Conservation (phyloP, 2,888 invertebrate genomes). For the Tortrix viridana region DNA sequence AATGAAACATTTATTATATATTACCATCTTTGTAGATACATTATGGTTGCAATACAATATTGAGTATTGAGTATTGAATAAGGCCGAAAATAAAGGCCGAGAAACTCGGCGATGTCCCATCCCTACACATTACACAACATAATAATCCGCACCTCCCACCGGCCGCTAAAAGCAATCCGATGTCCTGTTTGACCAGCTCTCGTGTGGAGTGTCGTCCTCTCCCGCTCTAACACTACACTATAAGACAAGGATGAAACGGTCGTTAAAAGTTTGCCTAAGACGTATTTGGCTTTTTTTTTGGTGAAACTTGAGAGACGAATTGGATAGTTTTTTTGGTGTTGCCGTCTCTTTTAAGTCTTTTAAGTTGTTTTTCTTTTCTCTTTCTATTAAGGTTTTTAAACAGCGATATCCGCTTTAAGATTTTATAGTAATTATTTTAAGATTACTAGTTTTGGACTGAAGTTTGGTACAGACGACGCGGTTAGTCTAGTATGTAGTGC, state of each 20-base stretch:
- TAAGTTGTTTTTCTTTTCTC: background rate
- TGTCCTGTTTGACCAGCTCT: conserved; percentile 61
- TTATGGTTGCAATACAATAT: too few species aligned
- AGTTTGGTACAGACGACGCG: too few species aligned
- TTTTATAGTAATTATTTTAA: too few species aligned
- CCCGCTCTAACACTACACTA: conserved; percentile 41
- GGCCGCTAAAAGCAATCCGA: conserved; percentile 61
- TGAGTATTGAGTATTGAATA: too few species aligned
- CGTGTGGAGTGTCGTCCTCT: conserved; percentile 44
- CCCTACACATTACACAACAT: conserved; percentile 31
- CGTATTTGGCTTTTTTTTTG: conserved; percentile 37
- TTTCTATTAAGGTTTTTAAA: background rate
- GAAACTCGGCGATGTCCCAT: conserved; percentile 4
- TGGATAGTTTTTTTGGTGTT: conserved; percentile 10
- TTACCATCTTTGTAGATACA: too few species aligned
- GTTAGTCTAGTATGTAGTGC: too few species aligned
- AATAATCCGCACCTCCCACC: conserved; percentile 42
- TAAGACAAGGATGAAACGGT: conserved; percentile 40
- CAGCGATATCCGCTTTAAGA: too few species aligned
- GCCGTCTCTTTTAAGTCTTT: background rate
- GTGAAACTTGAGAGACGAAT: conserved; percentile 8
- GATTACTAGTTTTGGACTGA: too few species aligned
- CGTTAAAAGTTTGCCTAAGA: conserved; percentile 57
- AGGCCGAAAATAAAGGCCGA: conserved; percentile 4
- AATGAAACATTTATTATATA: too few species aligned